These are phyloP conservation scores for Etheostoma perlongum DNA, from an alignment of 2,797 vertebrate species.

Conservation along the genomic window DNA sequence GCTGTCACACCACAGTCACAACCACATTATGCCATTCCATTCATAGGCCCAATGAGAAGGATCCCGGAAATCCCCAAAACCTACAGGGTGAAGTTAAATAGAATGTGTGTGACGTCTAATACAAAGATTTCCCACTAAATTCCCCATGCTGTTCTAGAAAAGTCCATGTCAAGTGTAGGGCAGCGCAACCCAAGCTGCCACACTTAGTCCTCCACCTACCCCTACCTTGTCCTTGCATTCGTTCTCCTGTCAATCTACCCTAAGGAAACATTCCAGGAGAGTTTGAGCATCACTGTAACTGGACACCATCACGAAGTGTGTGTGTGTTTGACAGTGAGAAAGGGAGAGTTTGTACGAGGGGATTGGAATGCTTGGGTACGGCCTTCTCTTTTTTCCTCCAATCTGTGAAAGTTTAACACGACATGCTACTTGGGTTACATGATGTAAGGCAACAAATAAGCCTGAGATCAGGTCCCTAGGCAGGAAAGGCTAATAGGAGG, in stretches of 20 bases:
- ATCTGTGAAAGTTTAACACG: slow-evolving; percentile 40
- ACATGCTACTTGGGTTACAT: slow-evolving; percentile 47
- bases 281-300: slow-evolving; percentile 66
- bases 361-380: slow-evolving; percentile 33
- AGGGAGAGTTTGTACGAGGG: slow-evolving; percentile 50
- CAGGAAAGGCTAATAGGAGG: slow-evolving; percentile 12
- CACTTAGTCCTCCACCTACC: slow-evolving; percentile 63
- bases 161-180: slow-evolving; percentile 59
- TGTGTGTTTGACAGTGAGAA: slow-evolving; percentile 46
- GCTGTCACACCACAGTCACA: not conserved
- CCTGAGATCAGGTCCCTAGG: slow-evolving; percentile 12
- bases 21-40: not conserved
- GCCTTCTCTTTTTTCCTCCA: slow-evolving; percentile 12
- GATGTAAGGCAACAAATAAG: slow-evolving; percentile 47
- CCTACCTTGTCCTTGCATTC: slow-evolving; percentile 73
- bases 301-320: slow-evolving; percentile 54
- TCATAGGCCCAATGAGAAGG: not conserved
- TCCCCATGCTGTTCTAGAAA: slow-evolving; percentile 35
- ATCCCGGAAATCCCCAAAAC: not conserved
- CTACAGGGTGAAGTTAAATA: slow-evolving; percentile 10
- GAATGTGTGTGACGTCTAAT: slow-evolving; percentile 25
- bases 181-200: slow-evolving; percentile 57
- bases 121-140: slow-evolving; percentile 46
- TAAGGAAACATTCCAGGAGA: slow-evolving; percentile 80
- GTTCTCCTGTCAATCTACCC: slow-evolving; percentile 60